These are phyloP conservation scores for Stegana nigrithorax DNA, from an alignment of 2,888 invertebrate species.

Conservation along the genomic window DNA sequence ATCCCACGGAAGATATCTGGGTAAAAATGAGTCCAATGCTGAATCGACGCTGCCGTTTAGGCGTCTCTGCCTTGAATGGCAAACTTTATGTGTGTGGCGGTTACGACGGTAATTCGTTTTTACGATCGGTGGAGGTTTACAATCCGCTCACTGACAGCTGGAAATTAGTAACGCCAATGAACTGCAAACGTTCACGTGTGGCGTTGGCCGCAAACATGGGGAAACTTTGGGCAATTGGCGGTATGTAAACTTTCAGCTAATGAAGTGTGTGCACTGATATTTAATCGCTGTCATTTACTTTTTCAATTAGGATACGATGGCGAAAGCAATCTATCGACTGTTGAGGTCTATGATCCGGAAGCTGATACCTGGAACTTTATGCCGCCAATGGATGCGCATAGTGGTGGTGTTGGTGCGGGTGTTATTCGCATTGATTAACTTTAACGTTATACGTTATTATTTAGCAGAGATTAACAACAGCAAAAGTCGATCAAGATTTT, in stretches of 20 bases:
- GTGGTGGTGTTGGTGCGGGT: slow-evolving; percentile 90
- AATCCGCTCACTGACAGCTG: slow-evolving; percentile 82
- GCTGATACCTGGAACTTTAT: slow-evolving; percentile 80
- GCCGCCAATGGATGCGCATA: slow-evolving; percentile 85
- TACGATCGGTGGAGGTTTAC: slow-evolving; percentile 84
- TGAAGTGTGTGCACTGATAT: background rate
- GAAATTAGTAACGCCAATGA: slow-evolving; percentile 83
- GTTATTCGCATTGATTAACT: slow-evolving; percentile 74
- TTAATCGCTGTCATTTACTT: background rate
- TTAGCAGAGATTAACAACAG: background rate
- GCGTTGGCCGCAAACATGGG: slow-evolving; percentile 87
- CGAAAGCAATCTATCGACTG: slow-evolving; percentile 81
- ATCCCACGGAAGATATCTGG: slow-evolving; percentile 81
- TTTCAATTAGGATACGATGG: slow-evolving; percentile 74
- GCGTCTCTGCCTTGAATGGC: slow-evolving; percentile 83
- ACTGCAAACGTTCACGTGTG: slow-evolving; percentile 83
- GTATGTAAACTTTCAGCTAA: slow-evolving; percentile 52
- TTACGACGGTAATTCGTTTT: slow-evolving; percentile 86
- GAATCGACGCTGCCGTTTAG: slow-evolving; percentile 83
- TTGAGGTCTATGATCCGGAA: slow-evolving; percentile 86
- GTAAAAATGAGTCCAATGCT: slow-evolving; percentile 81
- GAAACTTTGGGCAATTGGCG: slow-evolving; percentile 84
- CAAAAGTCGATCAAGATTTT: background rate
- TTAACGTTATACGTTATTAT: too few species aligned
- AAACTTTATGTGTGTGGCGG: slow-evolving; percentile 88